phyloP scores from a whole-genome alignment of 2,888 invertebrate genomes.

The Campoplex capitator region DNA sequence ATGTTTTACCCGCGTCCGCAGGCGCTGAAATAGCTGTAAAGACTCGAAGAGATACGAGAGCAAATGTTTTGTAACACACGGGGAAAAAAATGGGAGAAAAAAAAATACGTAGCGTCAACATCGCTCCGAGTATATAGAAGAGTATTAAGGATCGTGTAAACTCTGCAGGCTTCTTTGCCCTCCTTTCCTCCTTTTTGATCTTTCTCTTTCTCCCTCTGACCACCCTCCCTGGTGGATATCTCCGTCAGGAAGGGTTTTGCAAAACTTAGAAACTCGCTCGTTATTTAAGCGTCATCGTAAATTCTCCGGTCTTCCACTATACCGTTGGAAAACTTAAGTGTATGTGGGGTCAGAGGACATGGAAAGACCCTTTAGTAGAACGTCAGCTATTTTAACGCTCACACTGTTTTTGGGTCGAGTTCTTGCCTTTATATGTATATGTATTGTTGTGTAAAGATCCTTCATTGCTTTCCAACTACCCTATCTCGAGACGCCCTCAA shows the following conservation, averaged over 20 bases:
- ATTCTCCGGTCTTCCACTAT: constrained; percentile 77
- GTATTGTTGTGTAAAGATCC: constrained; percentile 60
- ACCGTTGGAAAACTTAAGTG: constrained; percentile 61
- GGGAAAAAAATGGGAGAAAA: constrained; percentile 6
- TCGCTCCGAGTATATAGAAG: constrained; percentile 70
- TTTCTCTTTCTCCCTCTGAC: constrained; percentile 73
- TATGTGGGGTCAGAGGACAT: background rate
- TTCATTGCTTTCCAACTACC: constrained; percentile 59
- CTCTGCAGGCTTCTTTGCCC: constrained; percentile 64
- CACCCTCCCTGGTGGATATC: constrained; percentile 48
- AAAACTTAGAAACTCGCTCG: constrained; percentile 81
- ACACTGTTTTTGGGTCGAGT: constrained; percentile 35
- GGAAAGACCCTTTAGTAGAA: constrained; percentile 52
- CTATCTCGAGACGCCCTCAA: constrained; percentile 44
- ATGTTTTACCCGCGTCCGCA: constrained; percentile 76
- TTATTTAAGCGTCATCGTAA: constrained; percentile 83
- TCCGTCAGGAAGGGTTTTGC: constrained; percentile 77
- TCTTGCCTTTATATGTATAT: constrained; percentile 5
- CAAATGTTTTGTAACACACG: constrained; percentile 33
- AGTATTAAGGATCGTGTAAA: constrained; percentile 78
- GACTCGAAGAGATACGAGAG: constrained; percentile 53
- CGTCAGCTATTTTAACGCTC: constrained; percentile 64
- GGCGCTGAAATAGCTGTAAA: constrained; percentile 73
- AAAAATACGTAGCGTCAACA: constrained; percentile 47
- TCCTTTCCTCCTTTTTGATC: constrained; percentile 64